Base-by-base conservation (phyloP, 1,140 invertebrate species). In the Phortica variegata region DNA sequence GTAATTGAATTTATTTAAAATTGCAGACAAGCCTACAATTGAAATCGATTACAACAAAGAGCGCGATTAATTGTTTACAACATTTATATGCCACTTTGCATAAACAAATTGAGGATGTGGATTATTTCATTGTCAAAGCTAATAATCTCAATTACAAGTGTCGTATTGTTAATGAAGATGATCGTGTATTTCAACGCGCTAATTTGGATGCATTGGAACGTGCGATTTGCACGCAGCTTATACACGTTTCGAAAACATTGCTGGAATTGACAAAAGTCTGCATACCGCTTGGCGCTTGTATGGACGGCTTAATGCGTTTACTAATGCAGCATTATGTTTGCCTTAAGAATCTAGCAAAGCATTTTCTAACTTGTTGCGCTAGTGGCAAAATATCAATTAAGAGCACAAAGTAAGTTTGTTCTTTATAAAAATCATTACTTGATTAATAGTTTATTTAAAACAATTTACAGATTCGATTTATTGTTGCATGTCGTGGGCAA, bases 401-500 rank as follows among this genome's bases (percentile, higher is more conserved):
- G 19, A 59, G 54, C 36, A 68, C 56, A 12, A 73, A 73, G 70
- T 73, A 43, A 58, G 62, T 60, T 2, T 0, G 12, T 2, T 19
- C n/a, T 42, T 10, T 7, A 9, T 23, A 2, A 18, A 17, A 33
- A 44, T 18, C 7, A 20, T 16, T 16, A 9, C 6, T 4, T 8
- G 19, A 17, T 7, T 40, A 12, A 9, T 19, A 29, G 21, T 15
- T 4, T 10, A 17, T 49, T 36, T 43, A 12, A n/a, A n/a, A n/a
- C 29, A 8, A 31, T 7, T 62, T 59, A 36, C 33, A 84, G 82
- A 58, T 84, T 84, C 58, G 79, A 82, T 55, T 73, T 76, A 47
- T 56, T 84, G 8, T 63, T 84, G 9, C 77, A 79, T 51, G 66
- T 79, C 20, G 77, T 81, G 32, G 83, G 82, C 0, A 83, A 79